A percentile compares a stretch with the other conserved stretches of the same genome.
These are phyloP conservation scores for Archilochus colubris DNA, from an alignment of 2,113 vertebrate genomes.

Conservation along the genomic window DNA sequence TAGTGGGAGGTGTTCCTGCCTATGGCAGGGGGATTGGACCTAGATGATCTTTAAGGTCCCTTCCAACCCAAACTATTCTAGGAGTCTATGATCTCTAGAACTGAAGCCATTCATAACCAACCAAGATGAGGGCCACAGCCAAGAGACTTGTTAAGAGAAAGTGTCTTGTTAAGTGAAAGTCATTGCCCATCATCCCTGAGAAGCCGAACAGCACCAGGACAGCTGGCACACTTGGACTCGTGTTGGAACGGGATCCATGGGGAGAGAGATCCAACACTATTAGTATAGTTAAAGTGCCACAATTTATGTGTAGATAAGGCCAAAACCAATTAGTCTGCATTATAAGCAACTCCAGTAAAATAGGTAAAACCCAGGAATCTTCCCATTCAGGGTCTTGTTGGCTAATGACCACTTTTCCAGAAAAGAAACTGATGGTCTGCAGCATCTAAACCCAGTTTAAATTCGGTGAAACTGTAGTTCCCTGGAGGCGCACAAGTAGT, in stretches of 20 bases:
- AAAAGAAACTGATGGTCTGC: neutral
- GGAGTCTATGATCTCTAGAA: neutral
- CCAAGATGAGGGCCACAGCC: neutral
- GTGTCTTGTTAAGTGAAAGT: neutral
- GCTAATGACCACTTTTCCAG: neutral
- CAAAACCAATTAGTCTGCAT: neutral
- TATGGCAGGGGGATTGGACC: no score
- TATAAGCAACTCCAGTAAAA: neutral
- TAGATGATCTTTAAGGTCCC: no score
- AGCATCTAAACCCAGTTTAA: neutral
- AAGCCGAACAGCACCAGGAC: neutral
- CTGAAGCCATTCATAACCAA: neutral
- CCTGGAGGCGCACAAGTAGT: neutral
- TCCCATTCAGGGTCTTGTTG: neutral
- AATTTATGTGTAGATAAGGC: neutral
- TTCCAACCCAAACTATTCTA: no score
- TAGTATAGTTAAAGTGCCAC: neutral
- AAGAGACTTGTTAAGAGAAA: neutral
- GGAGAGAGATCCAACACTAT: neutral
- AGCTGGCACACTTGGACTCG: neutral
- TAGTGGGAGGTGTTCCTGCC: no score
- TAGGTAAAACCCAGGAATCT: neutral
- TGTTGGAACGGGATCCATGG: neutral
- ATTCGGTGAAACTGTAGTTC: neutral
- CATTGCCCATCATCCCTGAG: fast-evolving